phyloP scores from a whole-genome alignment of 2,797 vertebrate genomes.

The Apogon hyalosoma region DNA sequence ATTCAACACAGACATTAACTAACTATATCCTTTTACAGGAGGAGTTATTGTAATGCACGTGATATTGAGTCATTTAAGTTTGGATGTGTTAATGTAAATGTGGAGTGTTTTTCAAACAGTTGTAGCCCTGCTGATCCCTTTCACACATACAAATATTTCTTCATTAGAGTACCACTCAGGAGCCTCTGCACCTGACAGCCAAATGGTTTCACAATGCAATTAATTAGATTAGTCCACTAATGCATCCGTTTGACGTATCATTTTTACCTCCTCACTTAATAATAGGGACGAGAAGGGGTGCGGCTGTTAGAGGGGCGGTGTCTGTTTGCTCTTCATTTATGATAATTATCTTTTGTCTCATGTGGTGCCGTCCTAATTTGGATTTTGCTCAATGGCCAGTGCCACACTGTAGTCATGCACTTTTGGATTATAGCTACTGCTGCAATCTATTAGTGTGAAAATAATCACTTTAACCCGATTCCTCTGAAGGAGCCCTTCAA shows the following conservation, averaged over 20 bases:
- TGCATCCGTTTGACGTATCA: slow-evolving; percentile 49
- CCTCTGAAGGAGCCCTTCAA: background rate
- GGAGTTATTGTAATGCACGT: slow-evolving; percentile 2
- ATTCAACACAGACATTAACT: no score
- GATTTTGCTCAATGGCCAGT: slow-evolving; percentile 12
- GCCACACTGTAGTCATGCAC: background rate
- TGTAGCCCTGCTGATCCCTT: slow-evolving; percentile 32
- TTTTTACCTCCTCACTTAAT: slow-evolving; percentile 26
- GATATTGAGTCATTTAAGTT: background rate
- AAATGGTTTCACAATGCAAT: slow-evolving; percentile 45
- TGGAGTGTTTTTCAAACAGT: slow-evolving; percentile 35
- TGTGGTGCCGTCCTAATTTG: slow-evolving; percentile 12
- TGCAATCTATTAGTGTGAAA: background rate
- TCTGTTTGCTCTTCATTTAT: slow-evolving; percentile 35
- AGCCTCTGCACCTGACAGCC: slow-evolving; percentile 28
- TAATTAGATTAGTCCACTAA: slow-evolving; percentile 56
- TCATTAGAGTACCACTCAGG: slow-evolving; percentile 47
- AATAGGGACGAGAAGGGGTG: slow-evolving; percentile 6
- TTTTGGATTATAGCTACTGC: background rate
- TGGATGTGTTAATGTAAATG: slow-evolving; percentile 33
- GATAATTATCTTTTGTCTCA: slow-evolving; percentile 19
- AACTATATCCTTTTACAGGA: background rate
- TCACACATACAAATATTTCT: slow-evolving; percentile 44
- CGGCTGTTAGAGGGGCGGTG: slow-evolving; percentile 6
- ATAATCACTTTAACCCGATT: background rate